Evolutionary conservation across 2,113 vertebrate species (phyloP).

Genomic region (Neomonachus schauinslandi): DNA sequence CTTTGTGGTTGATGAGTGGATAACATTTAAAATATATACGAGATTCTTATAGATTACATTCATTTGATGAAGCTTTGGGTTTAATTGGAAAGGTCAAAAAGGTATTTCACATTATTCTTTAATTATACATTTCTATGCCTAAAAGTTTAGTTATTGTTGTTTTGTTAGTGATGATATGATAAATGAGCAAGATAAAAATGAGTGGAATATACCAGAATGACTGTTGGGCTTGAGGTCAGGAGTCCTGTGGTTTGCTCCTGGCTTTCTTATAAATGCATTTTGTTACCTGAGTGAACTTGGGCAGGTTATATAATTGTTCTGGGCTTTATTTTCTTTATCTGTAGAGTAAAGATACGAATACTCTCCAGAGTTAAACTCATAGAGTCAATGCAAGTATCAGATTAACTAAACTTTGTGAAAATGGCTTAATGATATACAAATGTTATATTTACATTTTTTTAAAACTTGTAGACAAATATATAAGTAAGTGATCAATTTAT

Average conservation of each 20-base stretch:
- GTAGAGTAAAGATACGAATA: background rate
- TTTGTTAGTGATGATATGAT: background rate
- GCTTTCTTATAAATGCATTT: background rate
- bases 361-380: background rate
- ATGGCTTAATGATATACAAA: background rate
- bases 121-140: background rate
- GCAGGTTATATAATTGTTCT: background rate
- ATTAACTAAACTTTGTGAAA: background rate
- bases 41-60: background rate
- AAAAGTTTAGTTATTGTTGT: background rate
- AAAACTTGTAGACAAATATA: background rate
- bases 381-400: background rate
- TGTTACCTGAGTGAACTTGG: background rate
- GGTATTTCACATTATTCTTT: constrained; percentile 22
- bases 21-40: constrained; percentile 5
- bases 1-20: background rate
- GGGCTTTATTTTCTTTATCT: constrained; percentile 1
- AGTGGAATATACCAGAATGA: background rate
- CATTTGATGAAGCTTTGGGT: constrained; percentile 29
- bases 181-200: background rate
- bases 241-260: background rate
- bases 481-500: background rate
- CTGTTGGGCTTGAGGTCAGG: background rate
- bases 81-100: constrained; percentile 10
- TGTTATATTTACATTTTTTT: background rate